These are phyloP conservation scores for Centropus unirufus DNA, from an alignment of 2,113 vertebrate genomes.

Conservation along the genomic window DNA sequence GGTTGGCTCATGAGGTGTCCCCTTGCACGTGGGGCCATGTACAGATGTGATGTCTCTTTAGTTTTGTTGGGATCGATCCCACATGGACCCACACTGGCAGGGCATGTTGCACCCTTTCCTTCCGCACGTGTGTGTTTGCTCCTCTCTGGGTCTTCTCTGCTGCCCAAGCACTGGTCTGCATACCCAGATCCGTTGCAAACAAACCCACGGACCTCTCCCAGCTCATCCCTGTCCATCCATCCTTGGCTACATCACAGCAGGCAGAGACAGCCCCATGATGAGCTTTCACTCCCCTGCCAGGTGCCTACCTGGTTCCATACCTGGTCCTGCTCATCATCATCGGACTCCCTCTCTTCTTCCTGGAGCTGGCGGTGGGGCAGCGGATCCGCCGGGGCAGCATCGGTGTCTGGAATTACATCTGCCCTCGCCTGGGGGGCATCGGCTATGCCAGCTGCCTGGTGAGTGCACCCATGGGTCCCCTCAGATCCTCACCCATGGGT, in stretches of 20 bases:
- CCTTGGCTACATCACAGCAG: not conserved
- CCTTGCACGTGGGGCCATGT: accelerated
- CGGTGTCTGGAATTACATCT: conserved; percentile 97
- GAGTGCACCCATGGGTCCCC: not conserved
- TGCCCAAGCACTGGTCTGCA: not conserved
- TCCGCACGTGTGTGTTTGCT: accelerated
- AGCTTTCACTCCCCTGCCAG: conserved; percentile 65
- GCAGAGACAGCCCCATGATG: accelerated
- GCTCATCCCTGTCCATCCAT: accelerated
- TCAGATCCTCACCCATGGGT: accelerated
- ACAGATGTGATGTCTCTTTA: accelerated
- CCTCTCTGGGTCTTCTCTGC: not conserved
- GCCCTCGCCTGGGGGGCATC: conserved; percentile 91
- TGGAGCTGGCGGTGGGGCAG: conserved; percentile 97
- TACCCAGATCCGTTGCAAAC: not conserved
- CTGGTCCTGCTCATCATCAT: conserved; percentile 94
- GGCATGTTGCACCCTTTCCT: not conserved
- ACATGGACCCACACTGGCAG: accelerated
- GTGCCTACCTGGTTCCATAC: conserved; percentile 96
- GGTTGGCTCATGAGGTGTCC: accelerated
- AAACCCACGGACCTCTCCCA: accelerated
- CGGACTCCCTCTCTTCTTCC: conserved; percentile 95
- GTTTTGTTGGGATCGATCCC: not conserved
- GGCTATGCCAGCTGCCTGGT: conserved; percentile 95
- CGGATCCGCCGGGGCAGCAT: conserved; percentile 95